Conservation (phyloP, 2,888 invertebrate species). For the Neoscelio sp. region DNA sequence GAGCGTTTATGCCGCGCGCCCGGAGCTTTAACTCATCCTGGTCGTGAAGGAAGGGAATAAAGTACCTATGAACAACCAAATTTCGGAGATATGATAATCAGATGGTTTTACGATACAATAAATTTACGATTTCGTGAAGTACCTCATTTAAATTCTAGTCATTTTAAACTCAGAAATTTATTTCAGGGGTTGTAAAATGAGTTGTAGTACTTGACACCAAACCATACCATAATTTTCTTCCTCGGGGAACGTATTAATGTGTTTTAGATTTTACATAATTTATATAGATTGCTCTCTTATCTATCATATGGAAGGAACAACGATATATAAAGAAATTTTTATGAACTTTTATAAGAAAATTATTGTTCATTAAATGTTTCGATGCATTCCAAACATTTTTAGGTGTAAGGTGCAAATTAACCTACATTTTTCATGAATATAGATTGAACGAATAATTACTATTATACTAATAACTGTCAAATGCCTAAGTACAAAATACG, state of each 20-base stretch:
- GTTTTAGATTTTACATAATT: slow-evolving; percentile 5
- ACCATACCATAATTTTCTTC: slow-evolving; percentile 14
- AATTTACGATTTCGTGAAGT: slow-evolving; percentile 33
- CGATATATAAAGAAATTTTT: slow-evolving; percentile 1
- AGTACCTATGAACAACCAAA: slow-evolving; percentile 49
- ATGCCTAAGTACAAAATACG: background rate
- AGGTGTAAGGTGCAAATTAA: background rate
- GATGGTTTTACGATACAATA: slow-evolving; percentile 9
- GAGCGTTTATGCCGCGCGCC: slow-evolving; percentile 42
- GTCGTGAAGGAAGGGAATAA: slow-evolving; percentile 21
- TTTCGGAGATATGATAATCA: slow-evolving; percentile 38
- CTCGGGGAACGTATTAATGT: slow-evolving; percentile 13
- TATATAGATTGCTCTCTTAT: slow-evolving; percentile 20
- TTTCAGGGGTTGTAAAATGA: slow-evolving; percentile 7
- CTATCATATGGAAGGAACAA: slow-evolving; percentile 16
- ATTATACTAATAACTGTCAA: slow-evolving; percentile 34
- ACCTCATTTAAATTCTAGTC: slow-evolving; percentile 32
- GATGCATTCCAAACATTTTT: slow-evolving; percentile 28
- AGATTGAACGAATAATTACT: slow-evolving; percentile 41
- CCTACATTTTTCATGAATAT: slow-evolving; percentile 6
- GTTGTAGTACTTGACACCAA: slow-evolving; percentile 4
- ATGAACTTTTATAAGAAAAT: background rate
- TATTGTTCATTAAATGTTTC: background rate
- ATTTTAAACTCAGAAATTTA: slow-evolving; percentile 19
- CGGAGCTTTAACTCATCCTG: slow-evolving; percentile 31